Conservation (phyloP, 2,113 vertebrate species). For the Cavia porcellus region DNA sequence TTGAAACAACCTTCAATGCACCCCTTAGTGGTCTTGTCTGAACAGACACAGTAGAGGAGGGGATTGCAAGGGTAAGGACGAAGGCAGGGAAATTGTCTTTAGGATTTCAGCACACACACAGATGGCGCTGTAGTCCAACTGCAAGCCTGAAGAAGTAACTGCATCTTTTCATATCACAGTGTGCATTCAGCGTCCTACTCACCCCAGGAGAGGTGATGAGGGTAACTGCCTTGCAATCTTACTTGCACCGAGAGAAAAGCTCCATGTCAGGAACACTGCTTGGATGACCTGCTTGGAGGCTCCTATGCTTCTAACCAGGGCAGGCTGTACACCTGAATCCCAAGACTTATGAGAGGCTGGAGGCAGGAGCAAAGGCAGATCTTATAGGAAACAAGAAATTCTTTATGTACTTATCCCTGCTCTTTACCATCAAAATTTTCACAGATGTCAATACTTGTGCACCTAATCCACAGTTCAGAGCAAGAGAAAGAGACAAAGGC, state of each 20-base stretch:
- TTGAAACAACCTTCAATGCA: constrained; percentile 71
- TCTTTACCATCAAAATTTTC: constrained; percentile 48
- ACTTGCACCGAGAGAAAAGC: not conserved
- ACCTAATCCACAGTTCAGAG: constrained; percentile 2
- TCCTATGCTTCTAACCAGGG: not conserved
- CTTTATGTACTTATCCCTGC: not conserved
- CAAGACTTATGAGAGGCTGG: not conserved
- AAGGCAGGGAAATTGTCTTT: constrained; percentile 2
- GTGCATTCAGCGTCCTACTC: constrained; percentile 8
- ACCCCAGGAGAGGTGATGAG: not conserved
- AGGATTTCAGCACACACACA: not conserved
- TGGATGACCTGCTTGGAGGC: not conserved
- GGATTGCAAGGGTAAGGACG: not conserved
- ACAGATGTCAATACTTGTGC: constrained; percentile 6
- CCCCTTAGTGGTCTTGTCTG: constrained; percentile 27
- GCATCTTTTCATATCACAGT: constrained; percentile 66
- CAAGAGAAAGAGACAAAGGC: not conserved
- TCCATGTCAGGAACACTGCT: not conserved
- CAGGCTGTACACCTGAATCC: not conserved
- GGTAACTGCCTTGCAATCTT: not conserved
- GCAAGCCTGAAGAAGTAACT: not conserved
- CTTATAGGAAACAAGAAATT: constrained; percentile 45
- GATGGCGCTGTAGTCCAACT: not conserved
- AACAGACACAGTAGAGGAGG: constrained; percentile 21
- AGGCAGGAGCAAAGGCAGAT: not conserved